Conservation (phyloP, 2,888 invertebrate genomes). For the Drosophila greeni region DNA sequence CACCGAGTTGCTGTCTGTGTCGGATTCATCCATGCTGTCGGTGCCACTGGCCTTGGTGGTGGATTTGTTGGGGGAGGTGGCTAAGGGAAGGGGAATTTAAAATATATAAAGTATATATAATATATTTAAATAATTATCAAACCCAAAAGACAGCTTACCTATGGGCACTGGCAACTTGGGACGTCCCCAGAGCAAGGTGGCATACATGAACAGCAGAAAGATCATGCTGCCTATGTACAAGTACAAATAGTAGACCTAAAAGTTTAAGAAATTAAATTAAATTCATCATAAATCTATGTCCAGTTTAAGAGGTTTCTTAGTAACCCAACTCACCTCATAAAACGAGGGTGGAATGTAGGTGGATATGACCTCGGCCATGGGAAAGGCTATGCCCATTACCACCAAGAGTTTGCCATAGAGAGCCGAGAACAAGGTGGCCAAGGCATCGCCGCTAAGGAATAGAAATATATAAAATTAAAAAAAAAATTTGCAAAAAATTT, state of each 20-base stretch:
- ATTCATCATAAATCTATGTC: neutral
- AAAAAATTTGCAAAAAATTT: no score
- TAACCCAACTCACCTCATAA: conserved; percentile 85
- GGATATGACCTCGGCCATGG: conserved; percentile 97
- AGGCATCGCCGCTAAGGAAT: conserved; percentile 87
- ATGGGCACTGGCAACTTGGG: conserved; percentile 81
- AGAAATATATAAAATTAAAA: neutral
- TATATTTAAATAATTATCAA: neutral
- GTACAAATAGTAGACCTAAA: conserved; percentile 90
- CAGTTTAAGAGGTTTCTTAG: neutral
- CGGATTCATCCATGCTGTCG: conserved; percentile 82
- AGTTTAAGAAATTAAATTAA: neutral
- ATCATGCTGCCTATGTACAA: conserved; percentile 92
- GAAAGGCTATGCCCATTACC: conserved; percentile 96
- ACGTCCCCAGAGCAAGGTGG: conserved; percentile 85
- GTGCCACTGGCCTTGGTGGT: conserved; percentile 77
- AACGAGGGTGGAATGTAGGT: conserved; percentile 95
- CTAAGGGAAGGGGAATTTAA: conserved; percentile 47
- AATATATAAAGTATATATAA: neutral
- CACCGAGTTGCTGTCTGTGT: conserved; percentile 78
- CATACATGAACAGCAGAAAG: conserved; percentile 90
- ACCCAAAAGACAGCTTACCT: conserved; percentile 79
- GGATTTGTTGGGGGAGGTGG: conserved; percentile 75
- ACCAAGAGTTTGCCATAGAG: conserved; percentile 95
- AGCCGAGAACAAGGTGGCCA: conserved; percentile 93